Percentiles rank a stretch among this genome's conserved stretches.
Conservation (phyloP, 2,888 invertebrate species). For the Disparrhopalites patrizii region DNA sequence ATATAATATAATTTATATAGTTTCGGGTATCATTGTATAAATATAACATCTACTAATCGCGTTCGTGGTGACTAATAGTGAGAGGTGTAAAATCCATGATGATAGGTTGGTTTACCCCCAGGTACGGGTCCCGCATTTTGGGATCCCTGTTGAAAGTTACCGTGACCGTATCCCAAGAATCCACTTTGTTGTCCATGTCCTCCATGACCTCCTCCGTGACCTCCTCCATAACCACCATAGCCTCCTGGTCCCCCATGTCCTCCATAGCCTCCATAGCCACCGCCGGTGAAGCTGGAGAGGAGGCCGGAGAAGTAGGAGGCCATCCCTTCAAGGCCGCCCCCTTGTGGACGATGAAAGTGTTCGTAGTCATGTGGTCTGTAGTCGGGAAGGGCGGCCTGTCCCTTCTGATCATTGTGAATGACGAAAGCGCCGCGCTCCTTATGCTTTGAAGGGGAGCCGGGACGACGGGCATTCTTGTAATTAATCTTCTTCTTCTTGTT, state of each 20-base stretch:
- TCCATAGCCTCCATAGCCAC: slow-evolving; percentile 19
- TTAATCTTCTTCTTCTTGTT: slow-evolving; percentile 3
- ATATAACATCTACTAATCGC: background rate
- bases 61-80: background rate
- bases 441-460: background rate
- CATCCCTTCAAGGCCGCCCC: slow-evolving; percentile 22
- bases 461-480: background rate
- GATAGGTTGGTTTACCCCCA: slow-evolving; percentile 19
- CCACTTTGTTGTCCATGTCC: slow-evolving; percentile 25
- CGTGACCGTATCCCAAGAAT: slow-evolving; percentile 19
- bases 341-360: slow-evolving; percentile 21
- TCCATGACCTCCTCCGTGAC: background rate
- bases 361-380: slow-evolving; percentile 26
- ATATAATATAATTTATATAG: background rate
- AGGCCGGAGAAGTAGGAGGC: slow-evolving; percentile 25
- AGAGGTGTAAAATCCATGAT: slow-evolving; percentile 26
- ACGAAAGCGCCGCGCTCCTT: slow-evolving; percentile 16
- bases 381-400: background rate
- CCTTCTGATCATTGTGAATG: background rate
- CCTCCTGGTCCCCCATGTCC: slow-evolving; percentile 19
- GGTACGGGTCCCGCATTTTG: background rate
- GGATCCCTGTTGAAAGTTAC: slow-evolving; percentile 4
- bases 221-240: slow-evolving; percentile 17
- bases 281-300: slow-evolving; percentile 5
- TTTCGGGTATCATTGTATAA: too few relatives aligned